A percentile compares a stretch with the other conserved stretches of the same genome.
Evolutionary conservation across 2,113 vertebrate genomes (phyloP).

Genomic region (Montifringilla adamsi): DNA sequence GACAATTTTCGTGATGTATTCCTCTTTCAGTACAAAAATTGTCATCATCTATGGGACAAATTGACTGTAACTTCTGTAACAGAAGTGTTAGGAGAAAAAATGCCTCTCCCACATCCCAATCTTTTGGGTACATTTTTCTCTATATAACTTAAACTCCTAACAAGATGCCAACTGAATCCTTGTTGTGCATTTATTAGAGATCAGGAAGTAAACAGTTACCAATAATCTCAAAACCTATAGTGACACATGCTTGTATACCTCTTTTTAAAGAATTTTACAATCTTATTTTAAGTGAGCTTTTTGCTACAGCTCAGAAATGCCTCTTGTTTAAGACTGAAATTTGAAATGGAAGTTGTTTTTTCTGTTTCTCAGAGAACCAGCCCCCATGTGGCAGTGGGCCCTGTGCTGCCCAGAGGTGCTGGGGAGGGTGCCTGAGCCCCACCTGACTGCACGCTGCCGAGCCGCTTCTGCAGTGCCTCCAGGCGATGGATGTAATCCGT

Average conservation of each 20-base stretch:
- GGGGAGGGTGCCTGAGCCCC: neutral
- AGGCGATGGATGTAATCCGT: conserved; percentile 93
- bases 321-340: neutral
- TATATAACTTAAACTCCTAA: neutral
- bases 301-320: neutral
- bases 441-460: conserved; percentile 92
- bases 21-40: neutral
- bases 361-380: accelerated
- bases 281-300: neutral
- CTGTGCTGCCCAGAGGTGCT: neutral
- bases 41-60: neutral
- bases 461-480: conserved; percentile 90
- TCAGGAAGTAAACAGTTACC: neutral
- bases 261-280: neutral
- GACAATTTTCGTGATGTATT: neutral
- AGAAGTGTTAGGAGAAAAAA: neutral
- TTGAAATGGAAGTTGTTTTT: neutral
- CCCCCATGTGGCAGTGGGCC: accelerated
- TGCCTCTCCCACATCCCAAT: neutral
- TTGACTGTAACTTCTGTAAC: neutral
- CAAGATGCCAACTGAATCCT: neutral
- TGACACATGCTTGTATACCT: neutral
- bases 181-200: neutral
- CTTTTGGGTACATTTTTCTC: neutral
- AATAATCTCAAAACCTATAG: neutral